phyloP scores from a whole-genome alignment of 2,113 vertebrate species.

The Psammodynastes pulverulentus region DNA sequence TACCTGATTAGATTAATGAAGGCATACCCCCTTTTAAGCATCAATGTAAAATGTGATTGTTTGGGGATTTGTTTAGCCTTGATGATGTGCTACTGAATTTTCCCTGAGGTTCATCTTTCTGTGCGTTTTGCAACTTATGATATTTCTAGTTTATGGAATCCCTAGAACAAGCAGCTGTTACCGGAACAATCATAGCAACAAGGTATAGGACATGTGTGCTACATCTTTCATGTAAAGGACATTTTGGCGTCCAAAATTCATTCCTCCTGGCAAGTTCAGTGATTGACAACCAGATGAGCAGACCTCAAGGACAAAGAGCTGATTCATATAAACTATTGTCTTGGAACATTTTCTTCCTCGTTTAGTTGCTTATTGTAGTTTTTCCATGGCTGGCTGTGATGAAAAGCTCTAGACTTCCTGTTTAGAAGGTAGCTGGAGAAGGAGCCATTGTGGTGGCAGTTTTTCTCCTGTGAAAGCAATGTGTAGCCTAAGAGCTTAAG shows the following conservation, averaged over 20 bases:
- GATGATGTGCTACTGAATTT: not conserved
- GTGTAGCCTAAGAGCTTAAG: not conserved
- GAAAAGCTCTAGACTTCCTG: not conserved
- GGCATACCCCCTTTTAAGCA: not conserved
- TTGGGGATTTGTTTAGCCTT: not conserved
- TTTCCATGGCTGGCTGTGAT: not conserved
- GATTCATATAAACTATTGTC: not conserved
- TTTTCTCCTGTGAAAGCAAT: not conserved
- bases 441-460: not conserved
- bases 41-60: not conserved
- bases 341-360: not conserved
- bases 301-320: not conserved
- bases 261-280: not conserved
- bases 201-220: not conserved
- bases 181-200: not conserved
- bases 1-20: not conserved
- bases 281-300: not conserved
- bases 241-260: not conserved
- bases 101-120: not conserved
- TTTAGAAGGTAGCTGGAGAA: not conserved
- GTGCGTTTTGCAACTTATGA: not conserved
- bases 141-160: not conserved
- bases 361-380: not conserved
- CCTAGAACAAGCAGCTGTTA: not conserved
- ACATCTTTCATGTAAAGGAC: not conserved